Conservation (phyloP, 2,888 invertebrate genomes). For the Halocaridina rubra region DNA sequence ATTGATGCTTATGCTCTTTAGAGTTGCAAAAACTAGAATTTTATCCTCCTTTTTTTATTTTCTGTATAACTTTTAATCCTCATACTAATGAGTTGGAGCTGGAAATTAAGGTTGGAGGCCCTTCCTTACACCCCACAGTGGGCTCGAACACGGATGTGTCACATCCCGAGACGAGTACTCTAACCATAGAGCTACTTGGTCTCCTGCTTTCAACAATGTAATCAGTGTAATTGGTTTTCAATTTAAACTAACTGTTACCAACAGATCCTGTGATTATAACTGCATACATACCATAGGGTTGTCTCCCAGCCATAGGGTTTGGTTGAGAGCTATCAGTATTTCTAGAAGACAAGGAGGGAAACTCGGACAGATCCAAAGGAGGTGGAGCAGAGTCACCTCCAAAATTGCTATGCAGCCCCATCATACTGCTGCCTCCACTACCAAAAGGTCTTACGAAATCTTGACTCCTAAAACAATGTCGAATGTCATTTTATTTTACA, state of each 20-base stretch:
- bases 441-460: constrained; percentile 44
- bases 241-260: too few species aligned
- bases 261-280: too few species aligned
- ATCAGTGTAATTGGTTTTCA: too few species aligned
- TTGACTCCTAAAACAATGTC: too few species aligned
- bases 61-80: neutral
- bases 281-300: constrained; percentile 96
- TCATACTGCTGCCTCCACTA: constrained; percentile 49
- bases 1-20: neutral
- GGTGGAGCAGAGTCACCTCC: constrained; percentile 73
- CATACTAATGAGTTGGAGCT: too few species aligned
- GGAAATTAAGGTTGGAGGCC: too few species aligned
- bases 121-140: too few species aligned
- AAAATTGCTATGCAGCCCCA: constrained; percentile 56
- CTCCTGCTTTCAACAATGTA: too few species aligned
- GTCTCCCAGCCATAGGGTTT: constrained; percentile 81
- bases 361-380: constrained; percentile 90
- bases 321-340: constrained; percentile 72
- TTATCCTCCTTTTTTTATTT: neutral
- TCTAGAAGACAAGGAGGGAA: constrained; percentile 90
- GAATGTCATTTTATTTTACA: too few species aligned
- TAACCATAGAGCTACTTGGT: too few species aligned
- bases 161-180: too few species aligned
- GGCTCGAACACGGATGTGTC: too few species aligned
- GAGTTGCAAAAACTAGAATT: neutral